A percentile compares a stretch with the other conserved stretches of the same genome.
phyloP scores from a whole-genome alignment of 2,797 vertebrate species.

The Hydrocynus forskahlii region DNA sequence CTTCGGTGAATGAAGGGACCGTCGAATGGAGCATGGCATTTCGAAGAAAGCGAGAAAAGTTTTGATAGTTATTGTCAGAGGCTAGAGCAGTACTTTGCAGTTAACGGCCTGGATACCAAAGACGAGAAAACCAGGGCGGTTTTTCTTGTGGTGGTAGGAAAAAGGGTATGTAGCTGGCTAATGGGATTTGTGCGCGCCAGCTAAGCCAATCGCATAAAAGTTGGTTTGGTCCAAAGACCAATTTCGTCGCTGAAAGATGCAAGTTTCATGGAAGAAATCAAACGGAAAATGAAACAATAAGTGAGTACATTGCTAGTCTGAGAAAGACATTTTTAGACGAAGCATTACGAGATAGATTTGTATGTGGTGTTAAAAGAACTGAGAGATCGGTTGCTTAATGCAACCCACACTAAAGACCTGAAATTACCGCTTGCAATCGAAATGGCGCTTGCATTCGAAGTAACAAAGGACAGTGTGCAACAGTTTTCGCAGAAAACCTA shows the following conservation, averaged over 20 bases:
- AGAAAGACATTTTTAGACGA: background rate
- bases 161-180: background rate
- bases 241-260: too few relatives aligned
- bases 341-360: background rate
- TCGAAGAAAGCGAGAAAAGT: conserved; percentile 31
- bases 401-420: background rate
- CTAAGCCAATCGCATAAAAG: background rate
- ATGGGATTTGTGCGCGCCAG: background rate
- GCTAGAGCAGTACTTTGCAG: conserved; percentile 26
- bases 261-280: background rate
- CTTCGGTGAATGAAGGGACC: conserved; percentile 15
- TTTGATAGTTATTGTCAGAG: conserved; percentile 27
- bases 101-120: background rate
- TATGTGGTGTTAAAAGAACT: background rate
- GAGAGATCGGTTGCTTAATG: background rate
- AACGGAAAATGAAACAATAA: background rate
- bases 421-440: background rate
- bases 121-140: background rate
- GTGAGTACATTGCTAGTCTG: background rate
- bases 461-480: background rate
- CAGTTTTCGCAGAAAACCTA: background rate
- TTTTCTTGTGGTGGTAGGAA: too few relatives aligned
- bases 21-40: conserved; percentile 1
- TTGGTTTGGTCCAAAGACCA: too few relatives aligned
- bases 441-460: background rate